Evolutionary conservation across 2,888 invertebrate species (phyloP).

Genomic region (Catocala nupta): DNA sequence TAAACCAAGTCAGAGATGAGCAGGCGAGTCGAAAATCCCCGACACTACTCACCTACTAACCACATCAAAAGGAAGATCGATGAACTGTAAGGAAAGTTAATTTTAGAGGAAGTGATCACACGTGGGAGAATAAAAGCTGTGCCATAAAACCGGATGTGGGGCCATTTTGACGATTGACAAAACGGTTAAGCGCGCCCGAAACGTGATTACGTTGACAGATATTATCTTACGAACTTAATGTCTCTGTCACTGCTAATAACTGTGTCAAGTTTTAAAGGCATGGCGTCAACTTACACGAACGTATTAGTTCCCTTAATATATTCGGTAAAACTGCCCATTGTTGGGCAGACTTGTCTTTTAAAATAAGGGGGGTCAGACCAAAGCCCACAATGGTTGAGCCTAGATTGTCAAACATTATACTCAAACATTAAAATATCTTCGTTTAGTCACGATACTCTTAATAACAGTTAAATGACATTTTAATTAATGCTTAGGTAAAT

Average conservation of each 20-base stretch:
- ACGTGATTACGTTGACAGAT: slow-evolving; percentile 36
- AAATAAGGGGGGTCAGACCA: no score
- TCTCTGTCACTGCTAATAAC: slow-evolving; percentile 38
- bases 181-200: slow-evolving; percentile 15
- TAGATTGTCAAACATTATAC: no score
- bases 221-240: slow-evolving; percentile 40
- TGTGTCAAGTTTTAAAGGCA: slow-evolving; percentile 22
- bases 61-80: slow-evolving; percentile 25
- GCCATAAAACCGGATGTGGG: slow-evolving; percentile 30
- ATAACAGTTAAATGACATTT: no score
- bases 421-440: no score
- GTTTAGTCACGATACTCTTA: no score
- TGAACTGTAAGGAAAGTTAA: slow-evolving; percentile 31
- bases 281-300: slow-evolving; percentile 18
- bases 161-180: slow-evolving; percentile 29
- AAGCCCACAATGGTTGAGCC: no score
- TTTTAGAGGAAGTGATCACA: slow-evolving; percentile 21
- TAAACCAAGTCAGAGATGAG: no score
- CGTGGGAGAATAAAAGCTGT: slow-evolving; percentile 21
- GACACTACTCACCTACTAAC: no score
- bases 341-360: no score
- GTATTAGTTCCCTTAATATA: neutral
- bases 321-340: no score
- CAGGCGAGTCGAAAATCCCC: no score
- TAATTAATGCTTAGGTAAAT: no score